phyloP scores from a whole-genome alignment of 1,140 invertebrate species.

The Trissolcus basalis region DNA sequence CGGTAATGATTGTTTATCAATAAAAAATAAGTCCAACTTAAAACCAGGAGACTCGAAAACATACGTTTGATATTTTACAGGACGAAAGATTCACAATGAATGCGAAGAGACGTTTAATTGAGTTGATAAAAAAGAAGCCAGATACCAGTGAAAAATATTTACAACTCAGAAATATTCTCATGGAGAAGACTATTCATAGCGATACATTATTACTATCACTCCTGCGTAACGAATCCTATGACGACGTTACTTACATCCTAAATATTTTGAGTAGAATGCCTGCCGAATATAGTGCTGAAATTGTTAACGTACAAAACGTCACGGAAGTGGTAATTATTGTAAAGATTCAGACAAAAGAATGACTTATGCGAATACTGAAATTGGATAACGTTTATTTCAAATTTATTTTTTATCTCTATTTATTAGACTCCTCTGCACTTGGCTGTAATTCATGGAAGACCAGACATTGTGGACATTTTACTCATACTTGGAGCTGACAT shows the following conservation, averaged over 20 bases:
- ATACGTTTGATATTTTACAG: too few species aligned
- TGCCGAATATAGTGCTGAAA: conserved; percentile 34
- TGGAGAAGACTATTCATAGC: conserved; percentile 59
- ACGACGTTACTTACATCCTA: conserved; percentile 62
- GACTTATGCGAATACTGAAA: too few species aligned
- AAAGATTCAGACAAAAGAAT: too few species aligned
- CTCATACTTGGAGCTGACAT: conserved; percentile 74
- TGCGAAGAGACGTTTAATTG: too few species aligned
- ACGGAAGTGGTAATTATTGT: conserved; percentile 60
- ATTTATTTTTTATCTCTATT: conserved; percentile 43
- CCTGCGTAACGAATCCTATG: conserved; percentile 63
- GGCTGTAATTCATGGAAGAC: conserved; percentile 73
- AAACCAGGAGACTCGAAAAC: too few species aligned
- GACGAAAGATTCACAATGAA: too few species aligned
- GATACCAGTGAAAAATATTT: too few species aligned
- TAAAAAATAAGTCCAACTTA: too few species aligned
- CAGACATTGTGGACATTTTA: conserved; percentile 69
- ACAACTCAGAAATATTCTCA: background rate
- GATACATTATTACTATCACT: conserved; percentile 68
- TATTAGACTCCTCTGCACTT: conserved; percentile 75
- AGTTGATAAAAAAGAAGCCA: too few species aligned
- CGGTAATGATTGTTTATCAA: too few species aligned
- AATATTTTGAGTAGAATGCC: conserved; percentile 56
- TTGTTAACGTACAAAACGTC: conserved; percentile 67
- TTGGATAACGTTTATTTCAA: too few species aligned